Evolutionary conservation across 2,113 vertebrate genomes (phyloP).

Genomic region (Stegostoma tigrinum): DNA sequence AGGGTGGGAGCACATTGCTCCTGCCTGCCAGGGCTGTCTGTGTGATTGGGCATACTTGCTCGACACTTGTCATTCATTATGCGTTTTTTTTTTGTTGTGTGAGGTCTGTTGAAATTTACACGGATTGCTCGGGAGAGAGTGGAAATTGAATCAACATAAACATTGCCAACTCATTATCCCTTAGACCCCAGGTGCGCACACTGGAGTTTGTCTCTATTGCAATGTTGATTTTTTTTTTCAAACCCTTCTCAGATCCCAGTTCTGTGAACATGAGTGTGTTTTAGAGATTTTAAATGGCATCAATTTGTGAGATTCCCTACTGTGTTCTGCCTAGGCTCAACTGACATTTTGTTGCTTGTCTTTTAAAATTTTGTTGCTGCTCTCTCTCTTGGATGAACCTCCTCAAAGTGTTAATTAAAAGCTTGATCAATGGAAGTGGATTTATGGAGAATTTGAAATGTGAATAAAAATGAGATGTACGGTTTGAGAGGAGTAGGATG

Average conservation of each 20-base stretch:
- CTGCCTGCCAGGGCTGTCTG: conserved; percentile 61
- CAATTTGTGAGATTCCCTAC: conserved; percentile 40
- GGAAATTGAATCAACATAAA: conserved; percentile 45
- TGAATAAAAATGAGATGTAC: not conserved
- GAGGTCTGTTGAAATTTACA: conserved; percentile 59
- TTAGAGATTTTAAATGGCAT: conserved; percentile 40
- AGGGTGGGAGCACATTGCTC: conserved; percentile 57
- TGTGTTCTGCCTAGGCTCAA: not conserved
- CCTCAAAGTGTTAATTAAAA: not conserved
- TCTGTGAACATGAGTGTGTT: conserved; percentile 32
- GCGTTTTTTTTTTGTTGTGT: conserved; percentile 68
- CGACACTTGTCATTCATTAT: conserved; percentile 71
- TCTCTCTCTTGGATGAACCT: not conserved
- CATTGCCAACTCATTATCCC: conserved; percentile 31
- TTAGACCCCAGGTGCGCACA: conserved; percentile 69
- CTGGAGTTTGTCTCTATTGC: conserved; percentile 61
- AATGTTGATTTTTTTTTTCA: conserved; percentile 73
- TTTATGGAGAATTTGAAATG: not conserved
- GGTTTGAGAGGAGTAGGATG: not conserved
- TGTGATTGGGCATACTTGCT: conserved; percentile 40
- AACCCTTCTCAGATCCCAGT: conserved; percentile 47
- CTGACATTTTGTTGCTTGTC: not conserved
- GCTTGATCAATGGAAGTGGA: not conserved
- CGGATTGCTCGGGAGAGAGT: conserved; percentile 41
- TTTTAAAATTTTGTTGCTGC: not conserved